These are phyloP conservation scores for Clitarchus hookeri DNA, from an alignment of 2,888 invertebrate genomes.

Conservation along the genomic window DNA sequence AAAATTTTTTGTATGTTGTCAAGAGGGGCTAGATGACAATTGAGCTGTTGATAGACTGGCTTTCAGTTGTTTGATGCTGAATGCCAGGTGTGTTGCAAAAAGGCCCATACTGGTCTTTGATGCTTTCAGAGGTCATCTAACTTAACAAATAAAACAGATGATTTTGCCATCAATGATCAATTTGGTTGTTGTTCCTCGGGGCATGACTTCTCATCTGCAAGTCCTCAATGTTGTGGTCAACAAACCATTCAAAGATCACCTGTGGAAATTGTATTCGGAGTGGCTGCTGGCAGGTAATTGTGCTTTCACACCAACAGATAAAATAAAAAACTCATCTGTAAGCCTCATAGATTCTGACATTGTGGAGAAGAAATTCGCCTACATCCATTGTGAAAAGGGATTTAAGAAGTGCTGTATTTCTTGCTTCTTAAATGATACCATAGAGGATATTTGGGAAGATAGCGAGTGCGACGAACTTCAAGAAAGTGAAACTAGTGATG, in stretches of 20 bases:
- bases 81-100: conserved; percentile 32
- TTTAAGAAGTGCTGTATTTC: conserved; percentile 37
- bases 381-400: too few species aligned
- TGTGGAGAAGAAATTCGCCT: conserved; percentile 26
- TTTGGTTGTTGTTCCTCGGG: conserved; percentile 35
- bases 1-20: conserved; percentile 35
- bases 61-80: conserved; percentile 15
- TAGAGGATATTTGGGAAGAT: conserved; percentile 23
- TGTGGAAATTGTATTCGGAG: conserved; percentile 29
- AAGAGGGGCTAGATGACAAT: conserved; percentile 39
- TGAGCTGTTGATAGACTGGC: conserved; percentile 40
- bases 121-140: conserved; percentile 35
- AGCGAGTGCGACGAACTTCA: not conserved
- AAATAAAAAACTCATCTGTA: conserved; percentile 32
- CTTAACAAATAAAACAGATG: conserved; percentile 32
- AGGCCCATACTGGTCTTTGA: conserved; percentile 35
- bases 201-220: conserved; percentile 37
- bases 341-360: conserved; percentile 29
- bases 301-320: conserved; percentile 29
- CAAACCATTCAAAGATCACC: conserved; percentile 35
- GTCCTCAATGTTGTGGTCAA: conserved; percentile 35
- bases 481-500: not conserved
- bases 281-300: conserved; percentile 33
- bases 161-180: not conserved
- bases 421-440: conserved; percentile 21